Percentiles rank a stretch among this genome's conserved stretches.
Conservation (phyloP, 1,140 invertebrate species). For the Drosophila kikkawai region DNA sequence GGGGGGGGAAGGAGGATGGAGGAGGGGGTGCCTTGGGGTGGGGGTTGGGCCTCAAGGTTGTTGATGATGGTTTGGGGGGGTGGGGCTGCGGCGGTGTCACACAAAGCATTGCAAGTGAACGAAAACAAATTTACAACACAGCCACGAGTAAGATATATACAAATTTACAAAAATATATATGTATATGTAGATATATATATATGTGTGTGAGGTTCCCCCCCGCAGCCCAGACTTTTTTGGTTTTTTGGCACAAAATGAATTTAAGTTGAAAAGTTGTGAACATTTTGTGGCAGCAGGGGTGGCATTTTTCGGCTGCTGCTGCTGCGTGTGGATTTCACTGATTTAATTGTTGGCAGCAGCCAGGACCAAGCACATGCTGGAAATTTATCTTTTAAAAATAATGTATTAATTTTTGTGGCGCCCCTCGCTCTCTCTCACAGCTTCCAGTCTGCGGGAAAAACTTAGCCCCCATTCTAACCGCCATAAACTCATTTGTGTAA, state of each 20-base stretch:
- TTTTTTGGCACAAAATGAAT: constrained; percentile 75
- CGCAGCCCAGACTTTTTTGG: constrained; percentile 5
- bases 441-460: not conserved
- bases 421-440: not conserved
- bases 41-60: not conserved
- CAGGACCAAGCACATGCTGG: constrained; percentile 39
- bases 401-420: constrained; percentile 82
- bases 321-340: constrained; percentile 82
- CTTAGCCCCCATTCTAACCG: constrained; percentile 11
- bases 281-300: constrained; percentile 61
- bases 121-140: constrained; percentile 83
- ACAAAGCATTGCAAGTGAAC: constrained; percentile 76
- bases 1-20: not conserved
- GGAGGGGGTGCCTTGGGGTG: not conserved
- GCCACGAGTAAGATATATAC: constrained; percentile 69
- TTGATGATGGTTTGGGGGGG: constrained; percentile 13
- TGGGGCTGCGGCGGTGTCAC: constrained; percentile 67
- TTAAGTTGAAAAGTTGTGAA: constrained; percentile 83
- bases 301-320: constrained; percentile 35
- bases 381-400: constrained; percentile 84
- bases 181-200: constrained; percentile 50
- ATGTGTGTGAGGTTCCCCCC: constrained; percentile 17
- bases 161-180: constrained; percentile 39
- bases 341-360: constrained; percentile 73
- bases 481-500: constrained; percentile 82